phyloP scores from a whole-genome alignment of 2,113 vertebrate species.

The Otus sunia region DNA sequence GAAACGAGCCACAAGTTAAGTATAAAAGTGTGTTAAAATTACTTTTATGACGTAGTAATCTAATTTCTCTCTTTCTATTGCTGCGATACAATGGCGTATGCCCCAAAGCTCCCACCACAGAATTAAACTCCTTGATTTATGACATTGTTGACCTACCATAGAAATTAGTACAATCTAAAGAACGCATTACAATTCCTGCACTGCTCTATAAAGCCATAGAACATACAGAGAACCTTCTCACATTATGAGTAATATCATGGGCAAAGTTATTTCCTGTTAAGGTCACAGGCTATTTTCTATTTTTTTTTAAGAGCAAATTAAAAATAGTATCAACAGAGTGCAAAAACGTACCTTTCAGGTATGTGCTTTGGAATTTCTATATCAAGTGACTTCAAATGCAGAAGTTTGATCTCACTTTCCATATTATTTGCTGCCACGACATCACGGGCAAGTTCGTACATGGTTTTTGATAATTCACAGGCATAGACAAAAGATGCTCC shows the following conservation, averaged over 20 bases:
- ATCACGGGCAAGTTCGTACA: conserved; percentile 93
- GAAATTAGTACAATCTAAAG: background rate
- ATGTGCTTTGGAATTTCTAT: conserved; percentile 91
- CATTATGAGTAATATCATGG: background rate
- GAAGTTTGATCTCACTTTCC: conserved; percentile 83
- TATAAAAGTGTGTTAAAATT: background rate
- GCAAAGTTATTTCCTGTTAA: background rate
- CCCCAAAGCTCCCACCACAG: background rate
- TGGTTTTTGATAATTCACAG: conserved; percentile 96
- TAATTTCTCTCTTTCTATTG: background rate
- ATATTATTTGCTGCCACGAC: conserved; percentile 89
- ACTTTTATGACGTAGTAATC: background rate
- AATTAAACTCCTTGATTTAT: background rate
- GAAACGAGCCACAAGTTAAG: background rate
- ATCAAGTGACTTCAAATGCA: conserved; percentile 94
- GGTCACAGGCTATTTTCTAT: background rate
- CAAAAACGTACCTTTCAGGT: conserved; percentile 81
- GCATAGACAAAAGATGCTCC: conserved; percentile 88
- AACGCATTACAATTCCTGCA: background rate
- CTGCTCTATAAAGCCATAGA: background rate
- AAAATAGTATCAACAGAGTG: background rate
- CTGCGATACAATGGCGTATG: background rate
- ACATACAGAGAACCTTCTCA: background rate
- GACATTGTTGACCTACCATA: background rate
- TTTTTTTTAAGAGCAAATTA: background rate